These are phyloP conservation scores for Picathartes gymnocephalus DNA, from an alignment of 2,113 vertebrate genomes.

Conservation along the genomic window DNA sequence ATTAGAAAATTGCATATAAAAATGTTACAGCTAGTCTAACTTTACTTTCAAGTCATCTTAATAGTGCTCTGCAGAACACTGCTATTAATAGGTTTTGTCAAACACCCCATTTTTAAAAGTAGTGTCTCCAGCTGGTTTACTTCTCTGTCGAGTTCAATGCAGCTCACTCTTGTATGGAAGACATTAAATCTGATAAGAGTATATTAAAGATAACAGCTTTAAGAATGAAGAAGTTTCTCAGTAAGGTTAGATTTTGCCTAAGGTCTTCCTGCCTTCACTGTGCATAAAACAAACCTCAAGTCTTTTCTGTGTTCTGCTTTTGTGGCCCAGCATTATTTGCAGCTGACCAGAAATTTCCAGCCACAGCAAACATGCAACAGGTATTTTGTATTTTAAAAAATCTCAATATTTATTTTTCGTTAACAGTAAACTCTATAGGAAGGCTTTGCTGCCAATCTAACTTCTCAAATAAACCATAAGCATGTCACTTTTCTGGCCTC, in stretches of 20 bases:
- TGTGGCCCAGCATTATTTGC: background rate
- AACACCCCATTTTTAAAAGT: background rate
- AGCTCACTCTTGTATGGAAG: background rate
- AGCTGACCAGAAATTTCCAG: background rate
- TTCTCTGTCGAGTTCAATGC: background rate
- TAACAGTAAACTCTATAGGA: background rate
- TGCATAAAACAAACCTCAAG: background rate
- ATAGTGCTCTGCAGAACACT: background rate
- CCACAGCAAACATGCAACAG: background rate
- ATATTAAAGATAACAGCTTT: background rate
- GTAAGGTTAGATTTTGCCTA: background rate
- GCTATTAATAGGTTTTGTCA: constrained; percentile 21
- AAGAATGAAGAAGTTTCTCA: background rate
- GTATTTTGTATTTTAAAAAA: background rate
- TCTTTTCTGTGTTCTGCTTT: background rate
- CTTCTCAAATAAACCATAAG: background rate
- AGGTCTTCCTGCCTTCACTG: background rate
- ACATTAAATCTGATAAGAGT: background rate
- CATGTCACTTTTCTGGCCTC: background rate
- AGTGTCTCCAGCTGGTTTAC: background rate
- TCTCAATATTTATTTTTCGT: background rate
- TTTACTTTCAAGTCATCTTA: background rate
- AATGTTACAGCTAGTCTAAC: background rate
- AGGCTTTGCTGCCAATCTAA: background rate
- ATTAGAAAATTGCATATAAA: background rate